Base-by-base conservation (phyloP, 2,888 invertebrate species). In the Mythimna albipuncta region DNA sequence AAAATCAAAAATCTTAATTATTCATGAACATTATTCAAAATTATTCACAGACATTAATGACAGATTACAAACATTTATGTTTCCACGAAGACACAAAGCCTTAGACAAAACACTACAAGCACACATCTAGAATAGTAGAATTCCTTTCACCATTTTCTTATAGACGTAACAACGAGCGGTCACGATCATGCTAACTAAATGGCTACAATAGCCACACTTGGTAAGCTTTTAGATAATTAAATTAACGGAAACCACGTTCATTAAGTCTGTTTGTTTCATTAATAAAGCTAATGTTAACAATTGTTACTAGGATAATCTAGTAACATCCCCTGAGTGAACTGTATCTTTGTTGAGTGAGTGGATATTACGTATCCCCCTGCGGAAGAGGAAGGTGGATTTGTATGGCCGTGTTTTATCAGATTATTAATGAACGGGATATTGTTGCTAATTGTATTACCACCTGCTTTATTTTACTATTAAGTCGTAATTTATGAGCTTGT, bases 201-300 rank as follows among this genome's bases (percentile, higher is more conserved):
- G 58, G 55, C n/a, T 70, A 55, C 57, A 64, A 62, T 52, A 16
- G 21, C 69, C 32, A 54, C 58, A 68, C 79, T 47, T 55, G 11
- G 47, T 32, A 72, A 68, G 76, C 84, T 84, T 79, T 82, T 61
- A 79, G 71, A 75, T 79, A 77, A 85, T 85, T 66, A 77, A 83
- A 85, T 79, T 62, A 72, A 75, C 71, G 59, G 72, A 65, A 75
- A 85, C 77, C 72, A 58, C 70, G 77, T 85, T 74, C 72, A 77
- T 79, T 81, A 64, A n/a, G 65, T 72, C 64, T 63, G 70, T 74
- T 76, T 72, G 72, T 79, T 85, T 69, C 58, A 59, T 72, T 76
- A 75, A 69, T 77, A 68, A 66, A 77, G 64, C 77, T 64, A 63
- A 79, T 68, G 79, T 68, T 82, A 70, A 61, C 68, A 73, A 70